phyloP scores from a whole-genome alignment of 2,888 invertebrate species.

The Oscheius onirici region DNA sequence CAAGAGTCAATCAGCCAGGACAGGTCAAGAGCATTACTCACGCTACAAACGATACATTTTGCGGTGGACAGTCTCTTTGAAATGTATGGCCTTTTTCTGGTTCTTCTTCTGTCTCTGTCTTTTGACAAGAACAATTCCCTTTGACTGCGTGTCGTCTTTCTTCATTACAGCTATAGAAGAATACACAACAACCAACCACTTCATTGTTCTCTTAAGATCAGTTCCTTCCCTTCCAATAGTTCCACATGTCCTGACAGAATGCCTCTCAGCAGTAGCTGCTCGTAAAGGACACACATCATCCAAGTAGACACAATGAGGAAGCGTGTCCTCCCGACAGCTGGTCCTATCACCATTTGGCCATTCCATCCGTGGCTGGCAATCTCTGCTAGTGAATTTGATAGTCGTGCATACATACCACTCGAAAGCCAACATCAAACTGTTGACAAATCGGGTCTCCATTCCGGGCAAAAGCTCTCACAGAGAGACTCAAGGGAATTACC shows the following conservation, averaged over 20 bases:
- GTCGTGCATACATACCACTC: not conserved
- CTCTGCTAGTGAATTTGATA: conserved; percentile 12
- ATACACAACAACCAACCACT: no score
- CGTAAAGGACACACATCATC: conserved; percentile 15
- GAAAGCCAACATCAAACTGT: not conserved
- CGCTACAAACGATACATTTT: not conserved
- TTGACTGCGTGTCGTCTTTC: no score
- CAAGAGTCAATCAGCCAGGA: conserved; percentile 26
- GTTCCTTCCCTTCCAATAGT: no score
- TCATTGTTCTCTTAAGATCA: no score
- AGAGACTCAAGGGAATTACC: conserved; percentile 12
- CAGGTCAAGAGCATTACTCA: conserved; percentile 32
- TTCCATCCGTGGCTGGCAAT: not conserved
- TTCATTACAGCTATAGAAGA: no score
- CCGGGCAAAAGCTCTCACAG: not conserved
- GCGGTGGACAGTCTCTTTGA: no score
- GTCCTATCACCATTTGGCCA: conserved; percentile 29
- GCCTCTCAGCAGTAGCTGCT: not conserved
- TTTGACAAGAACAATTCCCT: no score
- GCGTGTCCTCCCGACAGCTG: conserved; percentile 26
- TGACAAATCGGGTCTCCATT: conserved; percentile 17
- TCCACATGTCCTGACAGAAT: not conserved
- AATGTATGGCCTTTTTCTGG: no score
- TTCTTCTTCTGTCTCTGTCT: no score
- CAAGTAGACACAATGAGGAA: conserved; percentile 21